A percentile compares a stretch with the other conserved stretches of the same genome.
These are phyloP conservation scores for Stegastes partitus DNA, from an alignment of 2,113 vertebrate genomes.

Conservation along the genomic window DNA sequence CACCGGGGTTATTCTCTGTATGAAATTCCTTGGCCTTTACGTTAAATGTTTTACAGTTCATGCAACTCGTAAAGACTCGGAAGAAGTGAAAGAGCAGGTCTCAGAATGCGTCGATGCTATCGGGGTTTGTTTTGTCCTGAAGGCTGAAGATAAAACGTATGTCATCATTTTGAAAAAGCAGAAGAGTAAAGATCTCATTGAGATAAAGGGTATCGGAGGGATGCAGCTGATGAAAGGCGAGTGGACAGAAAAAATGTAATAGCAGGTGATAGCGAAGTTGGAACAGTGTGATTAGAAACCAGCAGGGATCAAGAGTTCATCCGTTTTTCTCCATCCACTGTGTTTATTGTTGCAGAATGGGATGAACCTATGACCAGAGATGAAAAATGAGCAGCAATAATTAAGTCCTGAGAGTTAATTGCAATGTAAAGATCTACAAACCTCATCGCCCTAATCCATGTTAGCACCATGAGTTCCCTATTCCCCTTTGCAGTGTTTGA, in stretches of 20 bases:
- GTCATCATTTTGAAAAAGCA: slow-evolving; percentile 45
- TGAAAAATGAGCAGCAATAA: slow-evolving; percentile 10
- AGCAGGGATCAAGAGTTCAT: slow-evolving; percentile 6
- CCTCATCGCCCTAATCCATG: too few species aligned
- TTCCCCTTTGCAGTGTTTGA: neutral
- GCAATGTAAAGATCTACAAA: slow-evolving; percentile 1
- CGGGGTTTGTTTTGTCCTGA: slow-evolving; percentile 50
- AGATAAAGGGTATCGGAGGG: slow-evolving; percentile 49
- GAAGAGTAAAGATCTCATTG: slow-evolving; percentile 30
- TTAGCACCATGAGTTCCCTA: neutral
- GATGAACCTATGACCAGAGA: neutral
- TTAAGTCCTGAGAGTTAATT: neutral
- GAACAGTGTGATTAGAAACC: slow-evolving; percentile 9
- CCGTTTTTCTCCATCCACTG: neutral
- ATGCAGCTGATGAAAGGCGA: slow-evolving; percentile 15
- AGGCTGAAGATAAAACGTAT: slow-evolving; percentile 43
- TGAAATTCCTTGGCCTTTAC: slow-evolving; percentile 25
- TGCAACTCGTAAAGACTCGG: neutral
- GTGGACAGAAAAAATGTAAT: slow-evolving; percentile 4
- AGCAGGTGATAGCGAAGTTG: slow-evolving; percentile 25
- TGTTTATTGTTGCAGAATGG: neutral
- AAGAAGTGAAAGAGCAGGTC: slow-evolving; percentile 19
- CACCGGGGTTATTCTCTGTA: slow-evolving; percentile 22
- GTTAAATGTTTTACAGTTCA: slow-evolving; percentile 32
- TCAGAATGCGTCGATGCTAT: slow-evolving; percentile 38